A percentile compares a stretch with the other conserved stretches of the same genome.
These are phyloP conservation scores for Halocynthia aurantium DNA, from an alignment of 23 tunicate genomes.

Conservation along the genomic window DNA sequence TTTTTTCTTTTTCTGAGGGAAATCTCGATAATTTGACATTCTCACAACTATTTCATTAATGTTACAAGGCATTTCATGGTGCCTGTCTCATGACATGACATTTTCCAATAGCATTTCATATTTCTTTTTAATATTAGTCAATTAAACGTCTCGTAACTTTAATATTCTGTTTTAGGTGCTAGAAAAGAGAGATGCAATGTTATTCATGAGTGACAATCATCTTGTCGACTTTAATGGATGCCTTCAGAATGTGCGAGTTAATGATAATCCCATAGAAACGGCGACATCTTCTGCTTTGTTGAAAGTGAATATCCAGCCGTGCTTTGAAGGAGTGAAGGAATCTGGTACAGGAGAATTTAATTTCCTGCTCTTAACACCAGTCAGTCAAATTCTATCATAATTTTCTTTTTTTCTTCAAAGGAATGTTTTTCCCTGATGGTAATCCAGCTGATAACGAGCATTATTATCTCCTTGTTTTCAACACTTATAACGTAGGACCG, in stretches of 20 bases:
- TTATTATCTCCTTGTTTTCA: constrained; percentile 4
- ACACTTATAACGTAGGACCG: constrained; percentile 39
- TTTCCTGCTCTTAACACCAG: not conserved
- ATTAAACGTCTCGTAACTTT: too few species aligned
- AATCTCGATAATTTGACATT: too few species aligned
- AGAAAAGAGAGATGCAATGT: constrained; percentile 30
- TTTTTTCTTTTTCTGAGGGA: too few species aligned
- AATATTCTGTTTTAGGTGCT: constrained; percentile 20
- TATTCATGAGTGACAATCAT: constrained; percentile 27
- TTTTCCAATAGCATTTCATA: too few species aligned
- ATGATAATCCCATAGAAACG: constrained; percentile 24
- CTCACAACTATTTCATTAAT: too few species aligned
- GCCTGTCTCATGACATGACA: too few species aligned
- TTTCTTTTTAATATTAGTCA: too few species aligned
- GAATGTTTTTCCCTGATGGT: constrained; percentile 21
- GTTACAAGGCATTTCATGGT: too few species aligned
- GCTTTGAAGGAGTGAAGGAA: constrained; percentile 17
- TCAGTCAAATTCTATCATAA: not conserved
- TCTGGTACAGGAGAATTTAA: not conserved
- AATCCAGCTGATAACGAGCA: constrained; percentile 7
- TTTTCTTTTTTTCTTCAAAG: not conserved
- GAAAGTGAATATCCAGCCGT: constrained; percentile 9
- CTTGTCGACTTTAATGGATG: constrained; percentile 70
- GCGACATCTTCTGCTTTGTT: not conserved
- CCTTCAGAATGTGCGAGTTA: constrained; percentile 28